phyloP scores from a whole-genome alignment of 2,113 vertebrate species.

The Scophthalmus maximus region DNA sequence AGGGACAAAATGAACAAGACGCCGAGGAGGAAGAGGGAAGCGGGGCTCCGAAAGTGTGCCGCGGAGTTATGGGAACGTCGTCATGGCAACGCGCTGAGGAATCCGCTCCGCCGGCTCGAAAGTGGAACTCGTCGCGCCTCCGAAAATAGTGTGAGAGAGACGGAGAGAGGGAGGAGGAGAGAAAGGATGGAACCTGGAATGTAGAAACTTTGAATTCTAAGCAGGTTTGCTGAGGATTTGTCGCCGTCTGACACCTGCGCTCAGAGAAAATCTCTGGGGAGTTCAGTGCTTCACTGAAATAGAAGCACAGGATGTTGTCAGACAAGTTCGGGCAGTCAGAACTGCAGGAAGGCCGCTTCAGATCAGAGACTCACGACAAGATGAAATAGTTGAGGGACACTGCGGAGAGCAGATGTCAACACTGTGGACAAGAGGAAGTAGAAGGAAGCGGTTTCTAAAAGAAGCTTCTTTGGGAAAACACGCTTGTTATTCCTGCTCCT shows the following conservation, averaged over 20 bases:
- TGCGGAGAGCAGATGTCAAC: too few species aligned
- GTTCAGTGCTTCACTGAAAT: too few species aligned
- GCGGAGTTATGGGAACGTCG: constrained; percentile 42
- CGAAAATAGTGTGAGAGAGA: neutral
- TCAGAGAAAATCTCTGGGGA: too few species aligned
- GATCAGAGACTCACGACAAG: neutral
- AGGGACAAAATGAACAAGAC: constrained; percentile 11
- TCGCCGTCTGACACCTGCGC: too few species aligned
- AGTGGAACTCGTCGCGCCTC: neutral
- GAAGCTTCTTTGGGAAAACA: too few species aligned
- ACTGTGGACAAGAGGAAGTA: neutral
- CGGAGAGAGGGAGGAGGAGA: neutral
- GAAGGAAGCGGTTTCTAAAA: too few species aligned
- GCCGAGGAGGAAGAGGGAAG: neutral
- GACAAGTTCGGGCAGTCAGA: too few species aligned
- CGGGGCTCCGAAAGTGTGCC: constrained; percentile 32
- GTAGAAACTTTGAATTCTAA: constrained; percentile 12
- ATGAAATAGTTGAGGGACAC: neutral
- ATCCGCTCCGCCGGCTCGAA: constrained; percentile 40
- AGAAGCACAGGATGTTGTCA: too few species aligned
- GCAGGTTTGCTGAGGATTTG: constrained; percentile 7
- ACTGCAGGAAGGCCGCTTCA: too few species aligned
- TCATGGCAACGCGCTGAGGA: constrained; percentile 61
- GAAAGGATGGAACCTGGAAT: constrained; percentile 12
- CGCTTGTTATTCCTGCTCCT: too few species aligned